phyloP scores from a whole-genome alignment of 2,888 invertebrate species.

The Patella ulyssiponensis region DNA sequence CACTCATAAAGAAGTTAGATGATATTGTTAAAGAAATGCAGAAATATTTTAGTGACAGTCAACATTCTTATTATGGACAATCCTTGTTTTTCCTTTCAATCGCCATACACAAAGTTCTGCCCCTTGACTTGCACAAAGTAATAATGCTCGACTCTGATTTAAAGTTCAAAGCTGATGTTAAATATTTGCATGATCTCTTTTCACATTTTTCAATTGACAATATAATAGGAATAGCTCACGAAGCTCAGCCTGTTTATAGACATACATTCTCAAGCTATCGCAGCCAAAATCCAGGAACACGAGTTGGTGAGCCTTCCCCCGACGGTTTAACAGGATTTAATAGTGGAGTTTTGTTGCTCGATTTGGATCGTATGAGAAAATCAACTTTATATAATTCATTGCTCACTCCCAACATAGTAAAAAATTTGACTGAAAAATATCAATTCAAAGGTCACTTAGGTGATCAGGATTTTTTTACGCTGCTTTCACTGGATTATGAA shows the following conservation, averaged over 20 bases:
- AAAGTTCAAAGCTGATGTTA: conserved; percentile 81
- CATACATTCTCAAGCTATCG: conserved; percentile 82
- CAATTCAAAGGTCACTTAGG: conserved; percentile 78
- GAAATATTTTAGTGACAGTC: conserved; percentile 80
- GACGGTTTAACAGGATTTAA: conserved; percentile 81
- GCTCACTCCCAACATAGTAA: conserved; percentile 60
- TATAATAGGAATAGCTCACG: conserved; percentile 79
- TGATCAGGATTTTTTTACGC: conserved; percentile 86
- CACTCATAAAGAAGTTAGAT: conserved; percentile 76
- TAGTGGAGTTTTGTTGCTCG: conserved; percentile 83
- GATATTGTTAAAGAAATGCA: conserved; percentile 80
- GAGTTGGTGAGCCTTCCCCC: conserved; percentile 77
- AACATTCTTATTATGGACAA: conserved; percentile 84
- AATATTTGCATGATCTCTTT: conserved; percentile 80
- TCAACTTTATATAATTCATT: conserved; percentile 78
- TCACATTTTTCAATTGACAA: conserved; percentile 78
- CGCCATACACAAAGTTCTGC: conserved; percentile 81
- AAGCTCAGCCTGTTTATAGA: conserved; percentile 84
- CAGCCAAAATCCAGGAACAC: conserved; percentile 77
- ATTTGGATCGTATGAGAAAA: conserved; percentile 79
- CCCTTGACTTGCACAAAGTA: conserved; percentile 76
- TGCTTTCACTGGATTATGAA: conserved; percentile 81
- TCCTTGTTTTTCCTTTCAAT: conserved; percentile 85
- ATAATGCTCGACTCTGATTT: conserved; percentile 86
- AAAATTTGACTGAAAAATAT: conserved; percentile 70